phyloP scores from a whole-genome alignment of 2,888 invertebrate genomes.

The Andrena praecox region DNA sequence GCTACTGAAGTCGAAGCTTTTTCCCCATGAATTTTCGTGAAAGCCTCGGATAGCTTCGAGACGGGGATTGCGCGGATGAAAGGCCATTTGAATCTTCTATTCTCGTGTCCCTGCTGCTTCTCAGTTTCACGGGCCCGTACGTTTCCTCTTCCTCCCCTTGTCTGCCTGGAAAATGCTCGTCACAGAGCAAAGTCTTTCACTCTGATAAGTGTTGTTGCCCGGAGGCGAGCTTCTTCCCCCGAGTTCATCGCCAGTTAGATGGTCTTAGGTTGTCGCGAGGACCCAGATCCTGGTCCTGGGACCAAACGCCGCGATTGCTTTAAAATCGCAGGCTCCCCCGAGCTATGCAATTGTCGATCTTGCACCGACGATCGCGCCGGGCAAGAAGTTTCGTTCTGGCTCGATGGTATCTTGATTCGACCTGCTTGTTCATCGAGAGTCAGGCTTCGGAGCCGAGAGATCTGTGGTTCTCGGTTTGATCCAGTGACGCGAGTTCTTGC shows the following conservation, averaged over 20 bases:
- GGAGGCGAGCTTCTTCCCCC: conserved; percentile 6
- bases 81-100: conserved; percentile 53
- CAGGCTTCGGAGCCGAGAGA: background rate
- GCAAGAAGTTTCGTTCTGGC: background rate
- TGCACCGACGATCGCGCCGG: too few species aligned
- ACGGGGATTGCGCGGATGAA: conserved; percentile 53
- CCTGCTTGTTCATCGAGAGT: conserved; percentile 4
- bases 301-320: too few species aligned
- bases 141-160: background rate
- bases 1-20: conserved; percentile 37
- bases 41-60: conserved; percentile 57
- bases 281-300: too few species aligned
- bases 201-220: conserved; percentile 4
- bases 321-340: too few species aligned
- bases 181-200: conserved; percentile 16
- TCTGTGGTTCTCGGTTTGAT: background rate
- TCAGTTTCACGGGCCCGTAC: conserved; percentile 1
- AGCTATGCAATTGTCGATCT: too few species aligned
- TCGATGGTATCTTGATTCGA: background rate
- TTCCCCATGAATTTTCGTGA: conserved; percentile 62
- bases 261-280: background rate
- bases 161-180: conserved; percentile 16
- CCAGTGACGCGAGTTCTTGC: background rate
- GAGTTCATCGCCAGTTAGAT: background rate
- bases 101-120: conserved; percentile 29